Evolutionary conservation across 2,888 invertebrate genomes (phyloP), one percentile per base, ranked within the genome.

Genomic region (Monopis laevigella): DNA sequence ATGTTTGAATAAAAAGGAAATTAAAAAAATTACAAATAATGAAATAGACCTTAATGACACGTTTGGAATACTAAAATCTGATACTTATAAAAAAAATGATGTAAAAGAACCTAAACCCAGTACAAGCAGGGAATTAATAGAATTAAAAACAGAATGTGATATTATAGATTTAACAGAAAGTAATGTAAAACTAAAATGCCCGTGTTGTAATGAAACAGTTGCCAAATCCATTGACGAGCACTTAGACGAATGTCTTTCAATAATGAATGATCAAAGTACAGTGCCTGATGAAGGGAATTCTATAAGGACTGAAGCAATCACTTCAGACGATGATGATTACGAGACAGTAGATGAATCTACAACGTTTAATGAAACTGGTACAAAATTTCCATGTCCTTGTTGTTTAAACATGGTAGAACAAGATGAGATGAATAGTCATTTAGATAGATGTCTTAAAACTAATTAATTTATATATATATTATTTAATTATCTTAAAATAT

Each of bases 351-450:
- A 75, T 53, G 66, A 80, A 40, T 53, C 62, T 0, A 51, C 59
- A 44, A 64, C 60, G 1, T 56, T 75, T 30, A 84, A 84, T 50
- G 65, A 62, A 0, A 74, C 72, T 0, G 78, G 73, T 3, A 73
- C 73, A 1, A 81, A 74, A 51, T 65, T 62, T 1, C 83, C 83
- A 0, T 88, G 88, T 51, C 88, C 88, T 0, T 81, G 85, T 53
- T 88, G 88, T 51, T 70, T 84, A 52, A 48, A 68, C 46, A 66
- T 84, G 60, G 52, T 86, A 28, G 65, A 75, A 48, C 68, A 77
- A 50, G 51, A 46, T 17, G 62, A 72, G 17, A 88, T 88, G 85
- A 84, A 84, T 53, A 48, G 54, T 1, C 88, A 88, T 67, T 77
- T 88, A 40, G 84, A 86, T 60, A 35, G 45, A 3, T 83, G 83